Evolutionary conservation across 2,113 vertebrate genomes (phyloP), one percentile per base, ranked within the genome.

Genomic region (Microcebus murinus): DNA sequence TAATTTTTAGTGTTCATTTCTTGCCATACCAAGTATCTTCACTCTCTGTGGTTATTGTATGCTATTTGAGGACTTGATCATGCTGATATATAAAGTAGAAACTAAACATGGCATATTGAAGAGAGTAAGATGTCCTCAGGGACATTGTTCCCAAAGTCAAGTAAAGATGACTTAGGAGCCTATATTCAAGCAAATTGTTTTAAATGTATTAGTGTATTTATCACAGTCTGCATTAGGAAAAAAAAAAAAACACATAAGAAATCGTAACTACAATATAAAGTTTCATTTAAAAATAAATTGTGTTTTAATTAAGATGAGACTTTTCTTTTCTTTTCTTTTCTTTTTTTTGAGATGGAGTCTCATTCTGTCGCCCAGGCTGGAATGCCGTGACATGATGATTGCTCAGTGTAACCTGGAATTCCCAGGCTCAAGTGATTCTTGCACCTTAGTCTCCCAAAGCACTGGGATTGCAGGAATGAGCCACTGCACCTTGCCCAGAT

Each of bases 231-330:
- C 34, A 42, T 63, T 39, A 87, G 50, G 27, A 74, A 96, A 88
- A 96, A 74, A 96, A 88, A 96, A 88, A 88, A 88, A 65, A 71
- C 63, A 13, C 18, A 55, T 79, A 67, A 77, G 42, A 86, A 95
- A 94, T 83, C 1, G 13, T 70, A 68, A 50, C 29, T 76, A 8
- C 39, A 4, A 65, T 86, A 70, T 25, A 57, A 93, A 76, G 8
- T 86, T 96, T 94, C 42, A 89, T 29, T 94, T 96, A 52, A 65
- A 91, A 97, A 89, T 74, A 42, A 0, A 48, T 52, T 67, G 5
- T 61, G 42, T 68, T 76, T 93, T 93, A 79, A 71, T 91, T 73
- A 76, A 70, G 74, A 4, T 76, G 34, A 89, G 29, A 65, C 71
- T 50, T 61, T 55, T 17, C 17, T 63, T 63, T 63, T 7, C 8